These are phyloP conservation scores for Platanista minor DNA, from an alignment of 2,113 vertebrate genomes.

Conservation along the genomic window DNA sequence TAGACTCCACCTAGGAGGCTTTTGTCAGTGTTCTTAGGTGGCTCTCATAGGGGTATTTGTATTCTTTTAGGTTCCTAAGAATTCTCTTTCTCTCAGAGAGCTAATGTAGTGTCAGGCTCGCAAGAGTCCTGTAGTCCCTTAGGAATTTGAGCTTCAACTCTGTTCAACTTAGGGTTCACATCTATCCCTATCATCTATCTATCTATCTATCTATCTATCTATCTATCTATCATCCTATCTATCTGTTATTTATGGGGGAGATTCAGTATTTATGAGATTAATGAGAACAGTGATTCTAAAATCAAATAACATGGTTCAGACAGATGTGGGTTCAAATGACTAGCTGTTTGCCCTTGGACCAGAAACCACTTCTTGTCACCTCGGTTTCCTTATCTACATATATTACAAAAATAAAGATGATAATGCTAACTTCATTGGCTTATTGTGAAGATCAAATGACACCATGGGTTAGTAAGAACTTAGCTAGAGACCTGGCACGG, in stretches of 20 bases:
- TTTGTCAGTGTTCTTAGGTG: not conserved
- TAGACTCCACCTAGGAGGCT: not conserved
- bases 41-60: not conserved
- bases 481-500: not conserved
- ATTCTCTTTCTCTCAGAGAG: not conserved
- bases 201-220: too few species aligned
- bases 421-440: not conserved
- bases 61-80: not conserved
- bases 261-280: not conserved
- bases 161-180: not conserved
- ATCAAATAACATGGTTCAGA: not conserved
- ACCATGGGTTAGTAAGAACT: not conserved
- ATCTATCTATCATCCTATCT: not conserved
- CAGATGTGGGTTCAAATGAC: not conserved
- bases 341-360: not conserved
- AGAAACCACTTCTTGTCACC: not conserved
- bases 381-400: not conserved
- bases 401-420: not conserved
- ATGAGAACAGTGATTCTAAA: not conserved
- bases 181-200: not conserved
- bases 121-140: not conserved
- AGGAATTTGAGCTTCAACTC: not conserved
- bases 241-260: not conserved
- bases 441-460: not conserved
- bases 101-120: not conserved